Evolutionary conservation across 2,888 invertebrate species (phyloP).

Genomic region (Ariolimax columbianus): DNA sequence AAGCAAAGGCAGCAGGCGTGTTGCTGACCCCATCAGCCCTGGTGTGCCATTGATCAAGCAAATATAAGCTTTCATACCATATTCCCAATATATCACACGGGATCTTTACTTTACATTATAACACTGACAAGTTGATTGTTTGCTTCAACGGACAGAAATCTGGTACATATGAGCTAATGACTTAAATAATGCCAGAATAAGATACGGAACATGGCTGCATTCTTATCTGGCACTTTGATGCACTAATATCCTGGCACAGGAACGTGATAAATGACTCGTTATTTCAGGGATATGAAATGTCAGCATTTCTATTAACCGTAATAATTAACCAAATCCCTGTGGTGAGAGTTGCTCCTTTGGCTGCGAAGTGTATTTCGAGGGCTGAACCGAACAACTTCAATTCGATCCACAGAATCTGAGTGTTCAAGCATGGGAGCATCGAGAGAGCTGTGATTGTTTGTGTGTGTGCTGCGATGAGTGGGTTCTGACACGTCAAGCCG

Average conservation of each 20-base stretch:
- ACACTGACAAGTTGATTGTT: too few relatives aligned
- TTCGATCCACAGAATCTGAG: conserved; percentile 71
- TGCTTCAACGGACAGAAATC: too few relatives aligned
- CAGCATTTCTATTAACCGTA: conserved; percentile 47
- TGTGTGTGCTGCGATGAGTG: conserved; percentile 60
- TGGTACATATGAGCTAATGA: too few relatives aligned
- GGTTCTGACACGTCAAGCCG: conserved; percentile 72
- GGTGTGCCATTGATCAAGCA: too few relatives aligned
- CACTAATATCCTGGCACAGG: too few relatives aligned
- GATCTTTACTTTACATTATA: too few relatives aligned
- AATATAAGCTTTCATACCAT: too few relatives aligned
- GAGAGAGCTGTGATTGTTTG: conserved; percentile 61
- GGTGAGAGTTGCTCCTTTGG: conserved; percentile 52
- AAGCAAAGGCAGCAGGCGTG: too few relatives aligned
- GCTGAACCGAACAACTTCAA: conserved; percentile 73
- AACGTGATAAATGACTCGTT: too few relatives aligned
- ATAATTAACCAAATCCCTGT: conserved; percentile 46
- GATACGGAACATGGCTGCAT: neutral
- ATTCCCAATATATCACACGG: too few relatives aligned
- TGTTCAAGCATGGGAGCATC: conserved; percentile 68
- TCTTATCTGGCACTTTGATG: neutral
- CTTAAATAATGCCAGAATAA: neutral
- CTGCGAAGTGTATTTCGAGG: conserved; percentile 68
- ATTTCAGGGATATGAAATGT: too few relatives aligned
- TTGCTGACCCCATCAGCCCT: too few relatives aligned